These are phyloP conservation scores for Musca domestica DNA, from an alignment of 1,140 invertebrate species.

Conservation along the genomic window DNA sequence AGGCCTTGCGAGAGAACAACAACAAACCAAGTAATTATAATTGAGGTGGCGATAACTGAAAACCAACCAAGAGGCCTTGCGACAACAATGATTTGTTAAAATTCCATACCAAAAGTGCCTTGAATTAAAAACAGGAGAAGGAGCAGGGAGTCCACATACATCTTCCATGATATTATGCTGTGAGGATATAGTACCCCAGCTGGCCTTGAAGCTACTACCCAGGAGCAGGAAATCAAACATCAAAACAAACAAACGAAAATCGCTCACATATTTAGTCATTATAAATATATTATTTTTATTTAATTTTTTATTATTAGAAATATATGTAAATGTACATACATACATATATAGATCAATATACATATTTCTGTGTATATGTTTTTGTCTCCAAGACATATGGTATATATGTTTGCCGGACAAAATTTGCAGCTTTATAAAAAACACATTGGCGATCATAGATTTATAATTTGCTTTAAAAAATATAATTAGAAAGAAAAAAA, in stretches of 20 bases:
- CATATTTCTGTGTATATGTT: neutral
- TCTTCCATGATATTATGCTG: too few species aligned
- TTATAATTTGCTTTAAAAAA: neutral
- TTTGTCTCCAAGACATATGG: too few species aligned
- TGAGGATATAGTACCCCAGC: too few species aligned
- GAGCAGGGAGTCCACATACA: too few species aligned
- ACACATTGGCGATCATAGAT: neutral
- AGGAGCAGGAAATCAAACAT: neutral
- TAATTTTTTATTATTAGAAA: neutral
- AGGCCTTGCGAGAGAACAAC: neutral
- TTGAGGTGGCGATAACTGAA: neutral
- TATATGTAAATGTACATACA: neutral
- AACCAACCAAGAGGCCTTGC: too few species aligned
- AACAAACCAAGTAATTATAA: neutral
- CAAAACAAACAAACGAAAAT: neutral
- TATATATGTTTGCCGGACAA: neutral
- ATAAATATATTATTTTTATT: slow-evolving; percentile 9
- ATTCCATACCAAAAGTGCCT: neutral
- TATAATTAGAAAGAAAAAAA: too few species aligned
- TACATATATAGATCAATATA: too few species aligned
- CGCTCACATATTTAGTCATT: slow-evolving; percentile 16
- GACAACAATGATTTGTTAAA: neutral
- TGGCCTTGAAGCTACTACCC: too few species aligned
- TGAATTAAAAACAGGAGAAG: neutral
- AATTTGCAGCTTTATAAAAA: neutral